phyloP scores from a whole-genome alignment of 2,113 vertebrate species.

The Rafetus swinhoei region DNA sequence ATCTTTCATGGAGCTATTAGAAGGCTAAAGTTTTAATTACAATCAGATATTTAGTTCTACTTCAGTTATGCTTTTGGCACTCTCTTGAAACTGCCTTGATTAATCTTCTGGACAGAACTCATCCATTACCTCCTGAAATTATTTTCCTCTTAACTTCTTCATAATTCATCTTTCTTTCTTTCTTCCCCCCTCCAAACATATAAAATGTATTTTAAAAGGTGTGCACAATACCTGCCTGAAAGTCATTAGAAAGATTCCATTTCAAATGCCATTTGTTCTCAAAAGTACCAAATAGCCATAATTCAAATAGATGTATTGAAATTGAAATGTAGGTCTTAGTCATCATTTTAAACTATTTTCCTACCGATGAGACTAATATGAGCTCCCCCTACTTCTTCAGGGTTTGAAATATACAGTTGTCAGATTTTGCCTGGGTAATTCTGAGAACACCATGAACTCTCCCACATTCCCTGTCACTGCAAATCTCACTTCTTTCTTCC shows the following conservation, averaged over 20 bases:
- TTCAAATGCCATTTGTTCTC: conserved; percentile 81
- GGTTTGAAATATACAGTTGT: conserved; percentile 51
- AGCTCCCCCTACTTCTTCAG: conserved; percentile 7
- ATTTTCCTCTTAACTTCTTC: conserved; percentile 85
- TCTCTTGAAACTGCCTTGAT: conserved; percentile 82
- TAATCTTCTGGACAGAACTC: conserved; percentile 85
- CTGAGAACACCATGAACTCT: conserved; percentile 22
- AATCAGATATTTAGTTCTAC: conserved; percentile 89
- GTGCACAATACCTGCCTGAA: conserved; percentile 76
- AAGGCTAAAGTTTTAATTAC: conserved; percentile 89
- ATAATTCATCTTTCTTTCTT: conserved; percentile 78
- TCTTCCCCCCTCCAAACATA: conserved; percentile 74
- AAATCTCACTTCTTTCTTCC: conserved; percentile 3
- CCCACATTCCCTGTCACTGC: neutral
- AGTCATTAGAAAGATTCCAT: conserved; percentile 80
- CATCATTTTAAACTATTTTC: conserved; percentile 77
- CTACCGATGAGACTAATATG: conserved; percentile 65
- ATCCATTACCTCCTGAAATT: conserved; percentile 86
- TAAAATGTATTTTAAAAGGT: conserved; percentile 78
- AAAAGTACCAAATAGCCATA: conserved; percentile 75
- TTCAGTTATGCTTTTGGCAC: conserved; percentile 81
- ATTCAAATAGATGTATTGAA: conserved; percentile 77
- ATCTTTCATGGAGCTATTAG: conserved; percentile 88
- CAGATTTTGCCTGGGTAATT: conserved; percentile 57
- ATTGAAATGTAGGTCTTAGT: conserved; percentile 76